phyloP scores from a whole-genome alignment of 2,888 invertebrate genomes.

The Ametastegia equiseti region DNA sequence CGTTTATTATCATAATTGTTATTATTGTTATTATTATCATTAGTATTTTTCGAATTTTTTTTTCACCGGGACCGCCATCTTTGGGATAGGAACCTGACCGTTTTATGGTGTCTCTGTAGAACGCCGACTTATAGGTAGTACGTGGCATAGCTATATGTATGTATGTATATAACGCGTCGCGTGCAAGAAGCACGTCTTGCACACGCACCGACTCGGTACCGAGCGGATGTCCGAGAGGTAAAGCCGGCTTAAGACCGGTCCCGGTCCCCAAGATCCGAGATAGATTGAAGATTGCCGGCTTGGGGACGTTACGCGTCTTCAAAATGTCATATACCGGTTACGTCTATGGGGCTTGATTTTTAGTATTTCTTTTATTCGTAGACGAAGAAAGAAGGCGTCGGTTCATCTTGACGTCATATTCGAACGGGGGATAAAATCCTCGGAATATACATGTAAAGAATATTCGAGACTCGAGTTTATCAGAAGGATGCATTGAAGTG shows the following conservation, averaged over 20 bases:
- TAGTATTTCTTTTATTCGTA: no score
- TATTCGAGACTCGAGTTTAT: no score
- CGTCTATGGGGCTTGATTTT: no score
- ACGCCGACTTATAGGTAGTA: background rate
- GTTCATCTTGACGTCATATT: no score
- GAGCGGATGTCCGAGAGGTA: background rate
- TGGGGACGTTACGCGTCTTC: background rate
- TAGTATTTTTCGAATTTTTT: no score
- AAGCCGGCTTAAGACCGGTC: conserved; percentile 14
- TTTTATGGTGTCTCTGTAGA: background rate
- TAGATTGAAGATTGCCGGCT: conserved; percentile 7
- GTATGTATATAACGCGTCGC: background rate
- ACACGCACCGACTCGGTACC: background rate
- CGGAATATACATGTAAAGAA: no score
- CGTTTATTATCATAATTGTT: no score
- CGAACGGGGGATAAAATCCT: no score
- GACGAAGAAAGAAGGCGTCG: no score
- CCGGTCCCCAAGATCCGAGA: background rate
- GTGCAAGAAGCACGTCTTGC: conserved; percentile 11
- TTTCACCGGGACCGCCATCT: conserved; percentile 15
- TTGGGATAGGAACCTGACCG: conserved; percentile 22
- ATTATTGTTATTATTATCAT: no score
- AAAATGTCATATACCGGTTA: conserved; percentile 12
- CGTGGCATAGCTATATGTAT: background rate
- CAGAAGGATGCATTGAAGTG: no score